Evolutionary conservation across 2,888 invertebrate species (phyloP).

Genomic region (Lysandra bellargus): DNA sequence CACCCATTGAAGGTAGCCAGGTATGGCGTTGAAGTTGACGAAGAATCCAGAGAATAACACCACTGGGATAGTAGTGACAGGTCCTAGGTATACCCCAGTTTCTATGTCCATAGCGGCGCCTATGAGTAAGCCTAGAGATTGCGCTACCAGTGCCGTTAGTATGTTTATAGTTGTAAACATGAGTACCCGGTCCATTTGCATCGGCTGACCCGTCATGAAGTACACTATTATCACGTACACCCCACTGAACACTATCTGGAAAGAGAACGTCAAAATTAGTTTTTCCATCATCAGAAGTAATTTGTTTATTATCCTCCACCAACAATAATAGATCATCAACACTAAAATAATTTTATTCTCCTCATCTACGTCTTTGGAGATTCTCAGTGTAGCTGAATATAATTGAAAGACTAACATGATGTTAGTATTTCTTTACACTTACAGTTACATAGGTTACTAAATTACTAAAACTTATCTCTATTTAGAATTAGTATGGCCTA

Average conservation of each 20-base stretch:
- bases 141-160: constrained; percentile 93
- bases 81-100: constrained; percentile 88
- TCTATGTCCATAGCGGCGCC: constrained; percentile 95
- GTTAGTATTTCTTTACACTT: too few species aligned
- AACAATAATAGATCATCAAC: too few species aligned
- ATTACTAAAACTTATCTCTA: too few species aligned
- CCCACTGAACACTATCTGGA: constrained; percentile 90
- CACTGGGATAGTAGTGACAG: constrained; percentile 94
- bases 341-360: too few species aligned
- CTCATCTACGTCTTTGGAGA: too few species aligned
- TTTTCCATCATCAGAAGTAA: neutral
- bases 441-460: too few species aligned
- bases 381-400: too few species aligned
- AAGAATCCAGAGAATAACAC: constrained; percentile 97
- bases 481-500: too few species aligned
- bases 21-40: constrained; percentile 94
- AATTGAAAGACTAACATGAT: too few species aligned
- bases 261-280: constrained; percentile 3
- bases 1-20: constrained; percentile 92
- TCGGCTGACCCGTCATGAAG: constrained; percentile 97
- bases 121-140: constrained; percentile 94
- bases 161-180: constrained; percentile 88
- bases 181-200: constrained; percentile 89
- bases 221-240: constrained; percentile 95
- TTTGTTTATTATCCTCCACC: too few species aligned